Evolutionary conservation across 2,797 vertebrate genomes (phyloP), one percentile per base, ranked within the genome.

Genomic region (Schizopygopsis pylzovi): DNA sequence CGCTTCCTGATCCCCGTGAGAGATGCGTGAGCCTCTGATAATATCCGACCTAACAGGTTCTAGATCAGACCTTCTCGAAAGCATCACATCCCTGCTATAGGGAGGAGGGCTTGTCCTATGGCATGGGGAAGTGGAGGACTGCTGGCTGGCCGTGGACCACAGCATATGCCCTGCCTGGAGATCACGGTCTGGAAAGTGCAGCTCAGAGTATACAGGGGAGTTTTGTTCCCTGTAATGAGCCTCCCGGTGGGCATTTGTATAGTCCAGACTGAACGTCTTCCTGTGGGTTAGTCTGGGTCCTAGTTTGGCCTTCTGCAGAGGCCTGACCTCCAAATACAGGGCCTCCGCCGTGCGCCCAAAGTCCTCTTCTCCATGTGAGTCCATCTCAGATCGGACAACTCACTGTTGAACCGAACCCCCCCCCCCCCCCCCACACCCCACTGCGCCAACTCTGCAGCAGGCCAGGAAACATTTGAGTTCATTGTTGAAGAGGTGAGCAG

Each of bases 241-340:
- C 18, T 59, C 47, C 41, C 4, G 75, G 43, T 28, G 83, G 15
- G n/a, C 43, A 7, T 88, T 81, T 90, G 82, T 92, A 90, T 94
- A 92, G 91, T 96, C 95, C 92, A 95, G 93, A 87, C 93, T 92
- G 83, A 28, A 87, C 61, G 95, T 94, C 91, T 96, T 96, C 88
- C 92, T 95, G 85, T 94, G 92, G 79, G 93, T 92, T 25, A 73
- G n/a, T 90, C 92, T 92, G 37, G 41, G 16, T 72, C 67, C 22
- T 7, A 73, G 39, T 25, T 89, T 90, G 87, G 80, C 82, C 85
- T n/a, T 92, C 91, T 88, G 71, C 11, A 89, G 82, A 81, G 93
- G 89, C 86, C 86, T 92, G 76, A 88, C 89, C 91, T 95, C 96
- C 39, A 95, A 91, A 85, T 91, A 93, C 54, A 94, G 91, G 54